Base-by-base conservation (phyloP, 2,797 vertebrate species). In the Neosilurus mollespiculum region DNA sequence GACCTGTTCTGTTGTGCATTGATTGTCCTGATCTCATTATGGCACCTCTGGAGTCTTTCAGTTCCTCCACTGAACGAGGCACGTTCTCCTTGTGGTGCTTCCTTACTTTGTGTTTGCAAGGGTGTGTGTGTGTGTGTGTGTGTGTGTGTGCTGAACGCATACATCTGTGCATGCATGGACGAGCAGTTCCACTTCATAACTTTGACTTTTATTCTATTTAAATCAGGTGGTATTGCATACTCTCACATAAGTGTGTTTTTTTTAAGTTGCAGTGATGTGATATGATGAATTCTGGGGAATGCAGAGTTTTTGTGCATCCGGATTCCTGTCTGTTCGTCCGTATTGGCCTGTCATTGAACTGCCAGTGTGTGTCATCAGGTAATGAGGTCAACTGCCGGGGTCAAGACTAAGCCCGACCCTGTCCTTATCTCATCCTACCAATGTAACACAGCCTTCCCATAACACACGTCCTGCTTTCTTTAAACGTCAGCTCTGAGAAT, bases 21-120 rank as follows among this genome's bases (percentile, higher is more conserved):
- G 66, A 71, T 43, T 80, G 67, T 51, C 58, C 76, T 51, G 66
- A 71, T 64, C 58, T 71, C 49, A 56, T 71, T 72, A 64, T 20
- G 18, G 43, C 2, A 15, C 81, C 59, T 83, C 53, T 83, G 73
- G 64, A 49, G 66, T 65, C 59, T 56, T 15, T 26, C 12, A 79
- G 0, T 49, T 70, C 65, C 51, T 80, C 26, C 20, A 56, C 7
- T 22, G 5, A 20, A 24, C 11, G 11, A 18, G 37, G 43, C 8
- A 18, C 0, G 6, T n/a, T 51, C 30, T 72, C 26, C 9, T 37
- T 65, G 26, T 72, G 7, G 54, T 83, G 73, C 62, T 12, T 76
- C 3, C 2, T 24, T 14, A 24, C 26, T 34, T 70, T 15, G 34
- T 16, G 20, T 18, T n/a, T 9, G n/a, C 10, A 12, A 1, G 9